Evolutionary conservation across 2,797 vertebrate species (phyloP), one percentile per base, ranked within the genome.

Genomic region (Xenopus petersii): DNA sequence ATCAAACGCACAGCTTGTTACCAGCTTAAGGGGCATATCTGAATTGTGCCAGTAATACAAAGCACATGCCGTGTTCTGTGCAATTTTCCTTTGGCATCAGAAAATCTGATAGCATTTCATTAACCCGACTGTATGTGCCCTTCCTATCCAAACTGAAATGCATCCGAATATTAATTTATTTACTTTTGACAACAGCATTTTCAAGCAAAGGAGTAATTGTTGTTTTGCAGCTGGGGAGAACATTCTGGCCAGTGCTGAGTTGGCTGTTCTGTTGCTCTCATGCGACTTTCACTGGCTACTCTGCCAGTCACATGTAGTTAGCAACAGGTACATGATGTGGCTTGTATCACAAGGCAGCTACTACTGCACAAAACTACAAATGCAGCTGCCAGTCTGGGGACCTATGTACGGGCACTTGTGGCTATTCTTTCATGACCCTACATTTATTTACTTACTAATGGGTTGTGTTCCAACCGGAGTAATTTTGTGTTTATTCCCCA

Each of bases 321-420:
- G 36, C 16, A 36, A 26, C 56, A 60, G 56, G 56, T 36, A 60
- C 55, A 70, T n/a, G 68, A 54, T 58, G 16, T n/a, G 67, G 12
- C 68, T 46, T 70, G 67, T 21, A 36, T 7, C 4, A 33, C 21
- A 56, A 17, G 30, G 1, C 54, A 48, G 30, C 30, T 33, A 24
- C 8, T 63, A 63, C 9, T 63, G 61, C 30, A 15, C 10, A 63
- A 36, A 33, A 30, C 61, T 12, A 4, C 30, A 63, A 12, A 62
- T 12, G 13, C 2, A 24, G 30, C 60, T 62, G 61, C 30, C 61
- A 26, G 26, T 6, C 17, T 2, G 3, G 11, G 11, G 15, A 51
- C 12, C 15, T 51, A 51, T 12, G 6, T 51, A 51, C 11, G 15
- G 49, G 49, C 11, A 51, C 2, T 51, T 12, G 2, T 15, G 10